Evolutionary conservation across 2,113 vertebrate species (phyloP).

Genomic region (Microcebus tavaratra): DNA sequence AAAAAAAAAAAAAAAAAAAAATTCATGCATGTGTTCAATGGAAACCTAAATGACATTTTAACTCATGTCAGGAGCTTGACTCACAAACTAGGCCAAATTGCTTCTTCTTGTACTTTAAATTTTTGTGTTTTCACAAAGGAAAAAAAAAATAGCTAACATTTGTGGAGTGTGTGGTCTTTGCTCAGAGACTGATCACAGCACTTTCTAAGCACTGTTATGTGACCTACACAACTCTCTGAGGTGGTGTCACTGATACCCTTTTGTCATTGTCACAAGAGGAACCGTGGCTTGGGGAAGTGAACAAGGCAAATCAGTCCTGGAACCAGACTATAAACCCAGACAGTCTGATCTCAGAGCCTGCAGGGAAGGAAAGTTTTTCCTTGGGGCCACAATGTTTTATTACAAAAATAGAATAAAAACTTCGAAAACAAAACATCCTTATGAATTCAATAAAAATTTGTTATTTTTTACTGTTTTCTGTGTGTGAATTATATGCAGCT

Average conservation of each 20-base stretch:
- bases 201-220: neutral
- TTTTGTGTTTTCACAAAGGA: conserved; percentile 2
- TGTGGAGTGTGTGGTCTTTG: neutral
- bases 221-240: neutral
- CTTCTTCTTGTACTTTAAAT: neutral
- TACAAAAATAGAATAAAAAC: too few species aligned
- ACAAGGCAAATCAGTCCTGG: neutral
- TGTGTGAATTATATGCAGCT: too few species aligned
- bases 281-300: neutral
- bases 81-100: neutral
- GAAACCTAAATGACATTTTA: conserved; percentile 1
- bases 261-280: neutral
- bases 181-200: neutral
- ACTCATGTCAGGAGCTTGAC: neutral
- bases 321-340: neutral
- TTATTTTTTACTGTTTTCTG: too few species aligned
- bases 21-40: neutral
- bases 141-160: neutral
- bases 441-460: too few species aligned
- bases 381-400: too few species aligned
- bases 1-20: neutral
- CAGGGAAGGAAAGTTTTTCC: too few species aligned
- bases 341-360: neutral
- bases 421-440: too few species aligned
- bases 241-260: too few species aligned